phyloP scores from a whole-genome alignment of 2,797 vertebrate genomes.

The Etheostoma nigrum region DNA sequence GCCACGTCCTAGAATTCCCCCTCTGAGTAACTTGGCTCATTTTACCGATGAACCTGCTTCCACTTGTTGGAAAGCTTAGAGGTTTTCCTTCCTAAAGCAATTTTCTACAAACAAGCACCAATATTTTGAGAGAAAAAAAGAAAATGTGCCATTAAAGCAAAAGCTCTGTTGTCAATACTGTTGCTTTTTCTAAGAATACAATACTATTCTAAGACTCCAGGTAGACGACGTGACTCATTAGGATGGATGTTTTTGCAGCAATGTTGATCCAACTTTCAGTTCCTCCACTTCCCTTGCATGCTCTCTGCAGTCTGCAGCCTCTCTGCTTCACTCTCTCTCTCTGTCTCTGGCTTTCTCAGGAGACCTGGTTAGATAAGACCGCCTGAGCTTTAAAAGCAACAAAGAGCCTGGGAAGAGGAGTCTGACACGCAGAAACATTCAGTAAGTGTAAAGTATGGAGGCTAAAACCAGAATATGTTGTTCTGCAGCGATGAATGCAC shows the following conservation, averaged over 20 bases:
- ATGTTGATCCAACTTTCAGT: conserved; percentile 55
- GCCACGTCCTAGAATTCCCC: conserved; percentile 28
- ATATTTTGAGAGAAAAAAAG: not conserved
- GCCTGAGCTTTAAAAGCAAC: conserved; percentile 72
- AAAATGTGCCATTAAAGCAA: conserved; percentile 12
- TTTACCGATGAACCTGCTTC: conserved; percentile 27
- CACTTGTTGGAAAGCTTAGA: conserved; percentile 27
- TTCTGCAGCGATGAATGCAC: conserved; percentile 45
- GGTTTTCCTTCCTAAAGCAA: conserved; percentile 13
- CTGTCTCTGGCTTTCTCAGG: conserved; percentile 56
- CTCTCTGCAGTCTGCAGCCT: conserved; percentile 41
- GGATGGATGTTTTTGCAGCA: conserved; percentile 43
- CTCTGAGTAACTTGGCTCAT: conserved; percentile 13
- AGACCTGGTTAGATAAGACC: conserved; percentile 77
- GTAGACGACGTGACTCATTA: conserved; percentile 58
- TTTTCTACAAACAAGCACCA: conserved; percentile 20
- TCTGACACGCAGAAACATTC: conserved; percentile 63
- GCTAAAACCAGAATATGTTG: conserved; percentile 50
- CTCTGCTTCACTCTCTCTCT: conserved; percentile 18
- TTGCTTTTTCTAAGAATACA: conserved; percentile 47
- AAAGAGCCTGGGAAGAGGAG: conserved; percentile 62
- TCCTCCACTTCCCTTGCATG: conserved; percentile 44
- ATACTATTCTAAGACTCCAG: conserved; percentile 35
- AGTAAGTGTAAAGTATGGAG: conserved; percentile 62
- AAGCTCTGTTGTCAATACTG: conserved; percentile 20